Conservation (phyloP, 2,113 vertebrate genomes). For the Tragelaphus buxtoni region DNA sequence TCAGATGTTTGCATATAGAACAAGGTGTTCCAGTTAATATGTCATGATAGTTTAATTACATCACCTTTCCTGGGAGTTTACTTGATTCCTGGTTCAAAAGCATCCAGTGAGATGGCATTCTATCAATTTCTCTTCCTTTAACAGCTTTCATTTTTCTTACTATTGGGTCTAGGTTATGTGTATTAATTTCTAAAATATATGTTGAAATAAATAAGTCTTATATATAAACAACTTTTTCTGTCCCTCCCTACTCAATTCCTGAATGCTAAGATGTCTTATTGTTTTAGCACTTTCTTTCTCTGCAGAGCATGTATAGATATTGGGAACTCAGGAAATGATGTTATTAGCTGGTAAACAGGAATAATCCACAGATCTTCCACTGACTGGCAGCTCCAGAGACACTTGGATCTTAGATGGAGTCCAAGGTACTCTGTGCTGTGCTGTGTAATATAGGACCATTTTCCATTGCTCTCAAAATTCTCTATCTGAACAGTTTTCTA, state of each 20-base stretch:
- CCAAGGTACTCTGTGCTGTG: background rate
- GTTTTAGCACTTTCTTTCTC: background rate
- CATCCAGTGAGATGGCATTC: background rate
- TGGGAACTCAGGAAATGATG: background rate
- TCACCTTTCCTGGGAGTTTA: conserved; percentile 33
- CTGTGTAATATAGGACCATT: background rate
- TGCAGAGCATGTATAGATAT: background rate
- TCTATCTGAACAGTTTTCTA: background rate
- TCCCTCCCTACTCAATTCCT: background rate
- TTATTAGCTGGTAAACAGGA: background rate
- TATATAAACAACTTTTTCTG: background rate
- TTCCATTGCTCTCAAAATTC: background rate
- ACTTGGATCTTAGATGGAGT: background rate
- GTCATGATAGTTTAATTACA: conserved; percentile 56
- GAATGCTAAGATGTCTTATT: background rate
- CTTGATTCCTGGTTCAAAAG: background rate
- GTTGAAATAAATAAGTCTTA: background rate
- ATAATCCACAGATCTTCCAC: background rate
- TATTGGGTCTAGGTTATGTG: background rate
- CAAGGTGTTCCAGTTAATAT: conserved; percentile 49
- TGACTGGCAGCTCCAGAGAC: background rate
- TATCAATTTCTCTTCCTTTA: conserved; percentile 5
- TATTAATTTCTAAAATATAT: background rate
- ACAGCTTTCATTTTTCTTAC: background rate
- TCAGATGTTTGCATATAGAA: conserved; percentile 41